Evolutionary conservation across 2,113 vertebrate species (phyloP), one percentile per base, ranked within the genome.

Genomic region (Oncorhynchus nerka): DNA sequence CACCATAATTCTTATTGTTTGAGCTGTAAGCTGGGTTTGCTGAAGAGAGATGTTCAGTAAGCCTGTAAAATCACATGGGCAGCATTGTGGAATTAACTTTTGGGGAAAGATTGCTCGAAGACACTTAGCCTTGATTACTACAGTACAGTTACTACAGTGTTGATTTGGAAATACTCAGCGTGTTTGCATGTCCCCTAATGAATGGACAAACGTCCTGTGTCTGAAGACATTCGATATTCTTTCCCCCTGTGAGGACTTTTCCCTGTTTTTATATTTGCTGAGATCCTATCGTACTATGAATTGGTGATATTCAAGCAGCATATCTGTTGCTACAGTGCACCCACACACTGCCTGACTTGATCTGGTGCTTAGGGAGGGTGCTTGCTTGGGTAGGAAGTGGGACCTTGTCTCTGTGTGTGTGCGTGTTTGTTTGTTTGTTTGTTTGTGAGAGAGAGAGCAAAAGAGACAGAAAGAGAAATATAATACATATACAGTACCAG

Each of bases 1-100:
- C 39, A 57, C 9, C 55, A 20, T 57, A 15, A 57, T 57, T 57
- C 55, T 70, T 59, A 26, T 61, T 30, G 45, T 45, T 55, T 55
- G 59, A 59, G 45, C 70, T 70, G 28, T 24, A 71, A 71, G 59
- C 65, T 57, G 71, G 64, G 70, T 71, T 48, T 32, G n/a, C 65
- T 72, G 59, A 49, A 64, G 65, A 73, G 26, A 82, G 78, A 79
- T 83, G 75, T 68, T 77, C 73, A 73, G 66, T 57, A 57, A 71
- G 22, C 26, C 48, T 55, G 24, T 78, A 57, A 34, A 13, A 57
- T 77, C 76, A 70, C 70, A 64, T 80, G 77, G 39, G 39, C 7
- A 8, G 34, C 51, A 57, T 13, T 57, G 19, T 16, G 19, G 13
- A 57, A 15, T 57, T 15, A 20, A 57, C 55, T 57, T 39, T 39